Base-by-base conservation (phyloP, 2,113 vertebrate genomes). In the Sander vitreus region DNA sequence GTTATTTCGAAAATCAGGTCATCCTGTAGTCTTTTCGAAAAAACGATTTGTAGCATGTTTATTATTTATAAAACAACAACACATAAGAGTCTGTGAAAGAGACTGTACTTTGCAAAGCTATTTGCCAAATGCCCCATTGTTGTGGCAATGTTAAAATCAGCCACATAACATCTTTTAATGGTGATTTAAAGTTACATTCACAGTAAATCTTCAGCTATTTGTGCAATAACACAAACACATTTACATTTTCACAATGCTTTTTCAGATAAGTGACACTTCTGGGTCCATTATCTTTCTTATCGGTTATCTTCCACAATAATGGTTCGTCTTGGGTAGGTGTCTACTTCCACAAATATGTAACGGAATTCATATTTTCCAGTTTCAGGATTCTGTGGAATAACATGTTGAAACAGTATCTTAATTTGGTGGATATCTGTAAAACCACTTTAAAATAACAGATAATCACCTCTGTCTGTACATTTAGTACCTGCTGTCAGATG, bases 291-390 rank as follows among this genome's bases (percentile, higher is more conserved):
- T 51, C n/a, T 25, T 43, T 55, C 50, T 89, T 89, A 95, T 93
- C 97, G 95, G 90, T 98, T 98, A 86, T 99, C 97, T 95, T 99
- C 97, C 74, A 99, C 65, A 43, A 98, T 63, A 80, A 99, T 97
- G n/a, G 94, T 96, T 91, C 97, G 96, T 90, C 95, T 95, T 9
- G 98, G 97, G 84, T 97, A 97, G 15, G 94, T 84, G 30, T 98
- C 97, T 9, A 98, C 36, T 0, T 99, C 97, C 90, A 99, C 97
- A 94, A 98, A 95, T 88, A 99, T 95, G 83, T 97, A 99, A 18
- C 93, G 95, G 76, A 97, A 97, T 67, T 98, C 97, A 33, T 95
- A 97, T 83, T 93, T 95, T 78, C 98, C 96, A 39, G 88, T 97
- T 88, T 96, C 92, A 58, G 94, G 95, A 91, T 97, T 97, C 98